These are phyloP conservation scores for Aurelia aurita DNA, from an alignment of 30 jellyfish, hydroid and myxozoan species.

Conservation along the genomic window DNA sequence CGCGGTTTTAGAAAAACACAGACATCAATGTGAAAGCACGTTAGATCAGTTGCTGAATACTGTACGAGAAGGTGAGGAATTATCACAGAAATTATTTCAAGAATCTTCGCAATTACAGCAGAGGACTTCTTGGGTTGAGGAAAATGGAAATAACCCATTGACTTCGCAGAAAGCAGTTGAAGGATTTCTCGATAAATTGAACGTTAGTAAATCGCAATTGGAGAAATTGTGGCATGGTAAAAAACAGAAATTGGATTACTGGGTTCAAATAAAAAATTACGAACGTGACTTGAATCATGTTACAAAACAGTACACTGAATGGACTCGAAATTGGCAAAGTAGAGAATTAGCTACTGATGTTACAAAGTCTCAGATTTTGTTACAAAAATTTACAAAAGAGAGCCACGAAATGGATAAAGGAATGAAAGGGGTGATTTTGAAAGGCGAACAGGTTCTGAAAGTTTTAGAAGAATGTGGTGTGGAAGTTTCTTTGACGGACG, in stretches of 20 bases:
- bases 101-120: constrained; percentile 66
- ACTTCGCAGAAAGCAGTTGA: constrained; percentile 78
- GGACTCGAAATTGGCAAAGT: constrained; percentile 83
- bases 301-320: constrained; percentile 45
- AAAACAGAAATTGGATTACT: constrained; percentile 83
- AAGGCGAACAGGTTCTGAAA: constrained; percentile 81
- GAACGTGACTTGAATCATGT: constrained; percentile 78
- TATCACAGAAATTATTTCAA: constrained; percentile 76
- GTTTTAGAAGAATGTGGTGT: constrained; percentile 83
- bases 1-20: constrained; percentile 86
- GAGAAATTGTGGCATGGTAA: constrained; percentile 91
- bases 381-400: constrained; percentile 81
- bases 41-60: constrained; percentile 82
- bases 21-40: constrained; percentile 91
- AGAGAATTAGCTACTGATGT: constrained; percentile 85
- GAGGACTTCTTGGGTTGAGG: constrained; percentile 46
- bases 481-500: constrained; percentile 81
- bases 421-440: constrained; percentile 31
- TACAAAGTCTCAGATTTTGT: constrained; percentile 78
- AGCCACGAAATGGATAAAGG: constrained; percentile 75
- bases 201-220: constrained; percentile 76
- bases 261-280: constrained; percentile 94
- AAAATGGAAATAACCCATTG: constrained; percentile 31
- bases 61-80: constrained; percentile 94
- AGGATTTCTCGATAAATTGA: constrained; percentile 70